Conservation (phyloP, 2,113 vertebrate genomes). For the Nibea coibor region DNA sequence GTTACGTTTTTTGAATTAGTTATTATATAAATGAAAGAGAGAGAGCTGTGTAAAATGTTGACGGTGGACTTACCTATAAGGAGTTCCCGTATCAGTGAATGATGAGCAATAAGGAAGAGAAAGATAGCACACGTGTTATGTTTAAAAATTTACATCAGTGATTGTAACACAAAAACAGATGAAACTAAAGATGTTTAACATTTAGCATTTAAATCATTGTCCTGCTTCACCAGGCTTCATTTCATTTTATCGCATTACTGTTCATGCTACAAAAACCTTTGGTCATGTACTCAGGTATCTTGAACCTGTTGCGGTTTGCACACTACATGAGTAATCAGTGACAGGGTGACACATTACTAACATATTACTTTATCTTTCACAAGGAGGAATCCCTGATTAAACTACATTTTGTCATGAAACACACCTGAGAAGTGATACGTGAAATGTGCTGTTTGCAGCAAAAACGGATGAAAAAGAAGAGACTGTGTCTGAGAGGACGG, state of each 20-base stretch:
- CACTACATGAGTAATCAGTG: too few relatives aligned
- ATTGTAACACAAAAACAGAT: background rate
- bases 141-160: background rate
- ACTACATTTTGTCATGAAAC: too few relatives aligned
- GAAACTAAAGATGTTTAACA: background rate
- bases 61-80: constrained; percentile 59
- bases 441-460: too few relatives aligned
- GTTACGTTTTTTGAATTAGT: background rate
- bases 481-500: too few relatives aligned
- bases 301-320: too few relatives aligned
- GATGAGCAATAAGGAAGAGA: constrained; percentile 13
- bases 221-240: background rate
- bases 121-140: constrained; percentile 7
- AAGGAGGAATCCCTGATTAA: too few relatives aligned
- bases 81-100: constrained; percentile 2
- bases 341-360: too few relatives aligned
- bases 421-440: too few relatives aligned
- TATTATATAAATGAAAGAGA: background rate
- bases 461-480: too few relatives aligned
- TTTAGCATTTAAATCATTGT: background rate
- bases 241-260: background rate
- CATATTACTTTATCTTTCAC: too few relatives aligned
- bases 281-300: too few relatives aligned
- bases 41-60: background rate
- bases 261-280: too few relatives aligned